phyloP scores from a whole-genome alignment of 2,888 invertebrate genomes.

The Kuschelorhynchus macadamiae region DNA sequence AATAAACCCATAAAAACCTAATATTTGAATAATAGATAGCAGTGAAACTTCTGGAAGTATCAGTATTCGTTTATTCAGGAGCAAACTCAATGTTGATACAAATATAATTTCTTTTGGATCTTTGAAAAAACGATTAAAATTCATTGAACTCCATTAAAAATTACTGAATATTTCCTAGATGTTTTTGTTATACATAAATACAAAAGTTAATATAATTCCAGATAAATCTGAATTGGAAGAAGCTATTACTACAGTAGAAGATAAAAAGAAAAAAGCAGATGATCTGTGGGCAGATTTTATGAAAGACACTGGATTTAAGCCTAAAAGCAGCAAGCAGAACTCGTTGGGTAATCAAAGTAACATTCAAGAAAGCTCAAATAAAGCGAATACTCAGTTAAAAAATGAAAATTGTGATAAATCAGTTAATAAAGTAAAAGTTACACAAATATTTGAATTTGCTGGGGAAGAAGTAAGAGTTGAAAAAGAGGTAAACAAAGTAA shows the following conservation, averaged over 20 bases:
- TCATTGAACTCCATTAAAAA: too few relatives aligned
- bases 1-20: too few relatives aligned
- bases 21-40: too few relatives aligned
- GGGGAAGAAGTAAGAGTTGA: conserved; percentile 84
- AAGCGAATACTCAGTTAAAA: conserved; percentile 41
- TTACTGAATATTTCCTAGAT: too few relatives aligned
- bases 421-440: conserved; percentile 74
- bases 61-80: too few relatives aligned
- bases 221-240: neutral
- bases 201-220: too few relatives aligned
- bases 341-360: conserved; percentile 11
- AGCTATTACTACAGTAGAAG: conserved; percentile 66
- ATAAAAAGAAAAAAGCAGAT: conserved; percentile 80
- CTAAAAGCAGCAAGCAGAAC: conserved; percentile 55
- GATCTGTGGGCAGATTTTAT: conserved; percentile 86
- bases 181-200: too few relatives aligned
- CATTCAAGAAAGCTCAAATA: conserved; percentile 33
- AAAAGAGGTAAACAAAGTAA: conserved; percentile 71
- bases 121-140: too few relatives aligned
- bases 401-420: conserved; percentile 58
- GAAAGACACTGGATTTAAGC: conserved; percentile 76
- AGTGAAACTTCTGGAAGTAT: too few relatives aligned
- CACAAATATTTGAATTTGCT: conserved; percentile 87
- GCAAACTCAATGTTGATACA: too few relatives aligned
- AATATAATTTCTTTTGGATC: too few relatives aligned